Conservation (phyloP, 2,797 vertebrate species). For the Semotilus atromaculatus region DNA sequence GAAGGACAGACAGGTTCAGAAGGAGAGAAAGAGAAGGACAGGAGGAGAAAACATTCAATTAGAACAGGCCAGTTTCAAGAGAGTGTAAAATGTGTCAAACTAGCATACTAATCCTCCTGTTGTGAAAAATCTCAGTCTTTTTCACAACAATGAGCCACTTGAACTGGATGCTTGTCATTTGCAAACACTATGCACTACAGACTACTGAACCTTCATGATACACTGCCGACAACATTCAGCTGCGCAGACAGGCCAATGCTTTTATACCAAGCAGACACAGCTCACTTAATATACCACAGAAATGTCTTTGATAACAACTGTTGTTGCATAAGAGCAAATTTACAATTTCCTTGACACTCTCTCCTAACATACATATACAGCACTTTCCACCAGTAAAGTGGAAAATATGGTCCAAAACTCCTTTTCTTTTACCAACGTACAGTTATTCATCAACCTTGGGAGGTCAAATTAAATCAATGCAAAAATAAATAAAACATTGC, state of each 20-base stretch:
- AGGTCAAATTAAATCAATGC: neutral
- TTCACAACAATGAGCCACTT: slow-evolving; percentile 21
- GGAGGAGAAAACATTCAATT: slow-evolving; percentile 75
- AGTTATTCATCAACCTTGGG: neutral
- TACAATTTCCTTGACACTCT: neutral
- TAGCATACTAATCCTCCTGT: slow-evolving; percentile 33
- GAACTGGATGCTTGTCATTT: slow-evolving; percentile 52
- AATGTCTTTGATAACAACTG: neutral
- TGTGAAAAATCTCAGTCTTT: slow-evolving; percentile 50
- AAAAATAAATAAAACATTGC: neutral
- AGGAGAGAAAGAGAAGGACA: slow-evolving; percentile 59
- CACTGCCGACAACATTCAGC: neutral
- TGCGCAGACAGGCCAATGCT: neutral
- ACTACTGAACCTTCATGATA: neutral
- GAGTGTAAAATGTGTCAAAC: slow-evolving; percentile 39
- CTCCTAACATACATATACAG: neutral
- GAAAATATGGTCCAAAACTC: neutral
- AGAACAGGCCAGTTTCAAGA: slow-evolving; percentile 68
- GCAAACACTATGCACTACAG: slow-evolving; percentile 16
- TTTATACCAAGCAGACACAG: neutral
- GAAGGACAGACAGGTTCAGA: slow-evolving; percentile 31
- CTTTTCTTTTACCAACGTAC: neutral
- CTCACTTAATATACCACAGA: neutral
- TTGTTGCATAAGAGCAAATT: neutral
- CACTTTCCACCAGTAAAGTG: neutral